Conservation (phyloP, 2,797 vertebrate species). For the Cirrhinus mrigala region DNA sequence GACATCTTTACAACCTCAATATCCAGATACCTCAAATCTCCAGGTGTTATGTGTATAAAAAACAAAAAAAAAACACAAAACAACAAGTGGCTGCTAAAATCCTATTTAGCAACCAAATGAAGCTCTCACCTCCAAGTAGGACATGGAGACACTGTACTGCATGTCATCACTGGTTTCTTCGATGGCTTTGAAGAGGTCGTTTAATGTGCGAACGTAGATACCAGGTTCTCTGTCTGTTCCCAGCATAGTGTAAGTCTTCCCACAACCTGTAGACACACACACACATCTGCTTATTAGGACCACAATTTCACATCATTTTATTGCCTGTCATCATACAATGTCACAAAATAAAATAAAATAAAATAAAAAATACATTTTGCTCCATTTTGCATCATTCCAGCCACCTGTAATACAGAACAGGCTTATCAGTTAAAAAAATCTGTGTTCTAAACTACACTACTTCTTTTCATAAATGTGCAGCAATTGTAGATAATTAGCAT, state of each 20-base stretch:
- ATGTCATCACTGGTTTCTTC: slow-evolving; percentile 89
- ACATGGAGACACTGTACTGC: slow-evolving; percentile 92
- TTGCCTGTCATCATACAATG: background rate
- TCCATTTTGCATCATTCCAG: background rate
- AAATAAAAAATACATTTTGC: background rate
- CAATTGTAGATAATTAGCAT: background rate
- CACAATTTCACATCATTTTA: background rate
- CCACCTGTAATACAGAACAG: background rate
- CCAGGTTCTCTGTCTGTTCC: slow-evolving; percentile 90
- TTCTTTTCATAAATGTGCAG: background rate
- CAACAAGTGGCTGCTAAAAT: background rate
- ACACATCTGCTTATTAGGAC: slow-evolving; percentile 7
- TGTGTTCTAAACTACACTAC: background rate
- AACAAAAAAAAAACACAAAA: background rate
- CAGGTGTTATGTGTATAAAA: background rate
- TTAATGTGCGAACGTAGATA: slow-evolving; percentile 88
- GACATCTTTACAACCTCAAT: background rate
- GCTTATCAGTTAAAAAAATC: background rate
- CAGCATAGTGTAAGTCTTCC: slow-evolving; percentile 96
- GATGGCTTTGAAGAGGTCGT: slow-evolving; percentile 90
- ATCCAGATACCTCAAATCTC: background rate
- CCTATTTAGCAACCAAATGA: background rate
- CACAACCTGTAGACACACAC: slow-evolving; percentile 82
- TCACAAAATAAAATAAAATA: background rate
- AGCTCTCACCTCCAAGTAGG: slow-evolving; percentile 88